phyloP scores from a whole-genome alignment of 2,888 invertebrate species.

The Acronicta aceris region DNA sequence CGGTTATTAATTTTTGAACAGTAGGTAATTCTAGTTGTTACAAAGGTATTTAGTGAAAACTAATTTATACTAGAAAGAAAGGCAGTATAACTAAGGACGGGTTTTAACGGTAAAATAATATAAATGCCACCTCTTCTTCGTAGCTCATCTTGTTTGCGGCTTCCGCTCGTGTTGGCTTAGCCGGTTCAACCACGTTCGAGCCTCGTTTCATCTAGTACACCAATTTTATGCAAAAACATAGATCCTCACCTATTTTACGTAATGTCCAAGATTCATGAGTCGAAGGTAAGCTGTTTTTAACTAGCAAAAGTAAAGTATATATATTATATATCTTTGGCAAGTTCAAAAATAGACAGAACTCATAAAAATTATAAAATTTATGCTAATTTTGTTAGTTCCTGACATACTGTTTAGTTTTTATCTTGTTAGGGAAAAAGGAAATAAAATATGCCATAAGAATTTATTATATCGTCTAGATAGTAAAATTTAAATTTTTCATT shows the following conservation, averaged over 20 bases:
- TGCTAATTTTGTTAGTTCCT: neutral
- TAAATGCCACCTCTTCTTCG: slow-evolving; percentile 25
- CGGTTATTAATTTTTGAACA: too few relatives aligned
- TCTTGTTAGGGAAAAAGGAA: neutral
- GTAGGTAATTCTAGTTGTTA: too few relatives aligned
- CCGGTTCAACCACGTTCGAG: slow-evolving; percentile 52
- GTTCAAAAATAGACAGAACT: too few relatives aligned
- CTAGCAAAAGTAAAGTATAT: neutral
- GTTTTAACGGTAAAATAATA: too few relatives aligned
- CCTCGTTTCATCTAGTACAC: slow-evolving; percentile 49
- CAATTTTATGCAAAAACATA: slow-evolving; percentile 53
- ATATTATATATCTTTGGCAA: neutral
- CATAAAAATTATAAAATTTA: too few relatives aligned
- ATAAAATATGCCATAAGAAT: neutral
- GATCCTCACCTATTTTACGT: slow-evolving; percentile 21
- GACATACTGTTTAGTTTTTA: neutral
- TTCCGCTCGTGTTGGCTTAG: slow-evolving; percentile 49
- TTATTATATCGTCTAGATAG: slow-evolving; percentile 5
- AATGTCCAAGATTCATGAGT: slow-evolving; percentile 31
- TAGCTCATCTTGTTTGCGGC: slow-evolving; percentile 4
- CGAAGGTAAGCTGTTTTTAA: slow-evolving; percentile 4
- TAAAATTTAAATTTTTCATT: slow-evolving; percentile 13
- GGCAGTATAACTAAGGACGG: too few relatives aligned
- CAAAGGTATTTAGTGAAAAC: too few relatives aligned
- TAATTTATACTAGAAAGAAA: too few relatives aligned